Evolutionary conservation across 1,140 invertebrate genomes (phyloP), one percentile per base, ranked within the genome.

Genomic region (Onthophagus taurus): DNA sequence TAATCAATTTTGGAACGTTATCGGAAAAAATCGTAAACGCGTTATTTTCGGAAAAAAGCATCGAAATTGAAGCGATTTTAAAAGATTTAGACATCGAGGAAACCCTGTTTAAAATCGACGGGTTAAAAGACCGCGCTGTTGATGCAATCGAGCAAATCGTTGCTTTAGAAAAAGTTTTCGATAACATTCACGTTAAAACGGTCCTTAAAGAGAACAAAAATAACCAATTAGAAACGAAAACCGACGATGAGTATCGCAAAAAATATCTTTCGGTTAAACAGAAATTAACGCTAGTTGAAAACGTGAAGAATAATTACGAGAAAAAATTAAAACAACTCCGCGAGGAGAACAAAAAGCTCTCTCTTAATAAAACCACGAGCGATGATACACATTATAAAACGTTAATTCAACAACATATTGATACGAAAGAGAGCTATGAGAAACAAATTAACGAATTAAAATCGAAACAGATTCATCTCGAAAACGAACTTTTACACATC

Each of bases 231-330:
- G 34, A 44, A 13, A 19, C 36, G 5, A 42, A 42, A 38, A 29
- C 24, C 31, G 55, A 58, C 20, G 53, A 58, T 8, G 55, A 58
- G 12, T 47, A 44, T 39, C 47, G 49, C 26, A 58, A 54, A 45
- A 55, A 55, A 41, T 54, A 54, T 42, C 41, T 50, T 20, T 38
- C 42, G 18, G 29, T 54, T 24, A 51, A 48, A 29, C 53, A 54
- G 33, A 47, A 50, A 33, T 19, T 58, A 8, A 52, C 51, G 5
- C 38, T 58, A 13, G 31, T 45, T 9, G 55, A 58, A 26, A 58
- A 55, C 45, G 41, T 54, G 2, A 58, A 55, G 30, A 52, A 45
- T 31, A 58, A 58, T 45, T 50, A 52, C 18, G 55, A 58, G 38
- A 53, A 52, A 35, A 55, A 52, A 41, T 17, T 55, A 3, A 52